Percentiles rank a stretch among this genome's conserved stretches.
phyloP scores from a whole-genome alignment of 2,888 invertebrate genomes.

The Ashinkailepas kermadecensis region DNA sequence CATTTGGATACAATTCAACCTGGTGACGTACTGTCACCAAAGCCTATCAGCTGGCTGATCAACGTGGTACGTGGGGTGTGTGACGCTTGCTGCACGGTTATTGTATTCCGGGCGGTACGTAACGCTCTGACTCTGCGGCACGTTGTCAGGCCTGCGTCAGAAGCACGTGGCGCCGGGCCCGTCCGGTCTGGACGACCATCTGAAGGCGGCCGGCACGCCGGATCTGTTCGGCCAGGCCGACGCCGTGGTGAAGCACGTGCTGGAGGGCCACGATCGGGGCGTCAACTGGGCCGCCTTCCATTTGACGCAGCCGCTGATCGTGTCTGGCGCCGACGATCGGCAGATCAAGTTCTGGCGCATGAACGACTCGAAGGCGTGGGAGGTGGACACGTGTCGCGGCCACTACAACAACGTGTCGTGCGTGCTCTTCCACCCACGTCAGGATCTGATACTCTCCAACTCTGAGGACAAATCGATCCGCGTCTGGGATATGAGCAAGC shows the following conservation, averaged over 20 bases:
- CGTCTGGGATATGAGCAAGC: conserved; percentile 97
- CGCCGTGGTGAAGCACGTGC: conserved; percentile 80
- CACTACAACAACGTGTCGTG: conserved; percentile 99
- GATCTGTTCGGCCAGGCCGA: conserved; percentile 95
- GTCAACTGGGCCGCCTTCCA: conserved; percentile 99
- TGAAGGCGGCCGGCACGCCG: conserved; percentile 46
- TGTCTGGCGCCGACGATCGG: conserved; percentile 97
- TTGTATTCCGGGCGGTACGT: too few relatives aligned
- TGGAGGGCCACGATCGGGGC: conserved; percentile 91
- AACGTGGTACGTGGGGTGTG: too few relatives aligned
- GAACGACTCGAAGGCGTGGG: conserved; percentile 99
- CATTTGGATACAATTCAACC: too few relatives aligned
- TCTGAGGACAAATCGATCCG: conserved; percentile 50
- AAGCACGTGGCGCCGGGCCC: conserved; percentile 97
- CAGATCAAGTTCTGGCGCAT: conserved; percentile 97
- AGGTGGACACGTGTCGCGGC: conserved; percentile 98
- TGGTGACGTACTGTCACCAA: too few relatives aligned
- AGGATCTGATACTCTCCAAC: conserved; percentile 92
- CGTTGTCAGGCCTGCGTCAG: conserved; percentile 63
- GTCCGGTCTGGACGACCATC: conserved; percentile 65
- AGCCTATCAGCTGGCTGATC: too few relatives aligned
- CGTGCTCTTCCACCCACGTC: conserved; percentile 91
- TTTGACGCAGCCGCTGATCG: conserved; percentile 84
- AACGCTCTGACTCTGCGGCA: too few relatives aligned
- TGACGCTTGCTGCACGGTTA: too few relatives aligned